Conservation (phyloP, 2,797 vertebrate genomes). For the Poecilia gillii region DNA sequence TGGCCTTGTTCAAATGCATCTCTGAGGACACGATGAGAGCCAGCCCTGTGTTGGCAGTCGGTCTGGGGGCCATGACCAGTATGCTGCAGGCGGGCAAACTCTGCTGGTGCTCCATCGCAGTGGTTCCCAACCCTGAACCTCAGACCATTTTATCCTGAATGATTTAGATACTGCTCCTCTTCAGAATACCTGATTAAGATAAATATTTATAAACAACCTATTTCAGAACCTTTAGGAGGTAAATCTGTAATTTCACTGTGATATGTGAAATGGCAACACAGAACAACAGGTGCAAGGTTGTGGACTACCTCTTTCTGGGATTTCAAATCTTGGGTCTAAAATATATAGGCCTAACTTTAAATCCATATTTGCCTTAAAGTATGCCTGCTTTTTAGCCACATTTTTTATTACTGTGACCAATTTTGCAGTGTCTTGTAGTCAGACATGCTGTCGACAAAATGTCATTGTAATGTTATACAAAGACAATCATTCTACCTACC, state of each 20-base stretch:
- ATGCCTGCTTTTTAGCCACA: no score
- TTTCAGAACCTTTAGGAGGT: background rate
- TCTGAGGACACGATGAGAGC: constrained; percentile 53
- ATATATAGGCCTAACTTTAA: constrained; percentile 49
- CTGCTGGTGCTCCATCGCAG: constrained; percentile 34
- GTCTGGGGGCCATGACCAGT: constrained; percentile 69
- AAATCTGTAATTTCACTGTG: background rate
- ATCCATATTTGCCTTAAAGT: no score
- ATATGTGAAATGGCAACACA: background rate
- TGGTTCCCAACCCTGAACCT: background rate
- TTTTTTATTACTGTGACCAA: no score
- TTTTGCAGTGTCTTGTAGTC: no score
- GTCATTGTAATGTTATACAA: no score
- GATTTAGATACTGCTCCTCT: background rate
- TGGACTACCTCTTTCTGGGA: constrained; percentile 12
- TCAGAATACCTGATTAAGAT: background rate
- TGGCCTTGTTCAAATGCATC: constrained; percentile 62
- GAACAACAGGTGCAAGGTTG: background rate
- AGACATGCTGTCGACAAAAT: no score
- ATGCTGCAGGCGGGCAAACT: constrained; percentile 50
- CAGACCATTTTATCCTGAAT: background rate
- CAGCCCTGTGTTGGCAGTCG: constrained; percentile 41
- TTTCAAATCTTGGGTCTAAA: constrained; percentile 58
- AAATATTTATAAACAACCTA: background rate
- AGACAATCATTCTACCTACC: no score